Conservation (phyloP, 2,888 invertebrate genomes). For the Andrena fulva region DNA sequence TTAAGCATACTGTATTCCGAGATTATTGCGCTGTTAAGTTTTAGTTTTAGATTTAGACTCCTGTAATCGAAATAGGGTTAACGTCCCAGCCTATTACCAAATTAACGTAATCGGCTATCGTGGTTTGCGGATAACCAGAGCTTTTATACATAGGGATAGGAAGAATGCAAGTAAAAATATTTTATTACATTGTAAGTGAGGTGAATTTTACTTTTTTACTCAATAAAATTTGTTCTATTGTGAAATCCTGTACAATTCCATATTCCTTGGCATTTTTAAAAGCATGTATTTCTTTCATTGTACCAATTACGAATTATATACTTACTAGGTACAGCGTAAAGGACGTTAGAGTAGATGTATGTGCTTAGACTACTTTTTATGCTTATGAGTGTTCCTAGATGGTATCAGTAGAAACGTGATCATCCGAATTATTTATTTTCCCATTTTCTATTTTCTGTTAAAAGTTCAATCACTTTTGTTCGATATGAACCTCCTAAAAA, state of each 20-base stretch:
- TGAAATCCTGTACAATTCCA: conserved; percentile 24
- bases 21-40: conserved; percentile 4
- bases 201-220: conserved; percentile 12
- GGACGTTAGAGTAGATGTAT: conserved; percentile 41
- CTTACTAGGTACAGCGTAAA: conserved; percentile 14
- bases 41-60: not conserved
- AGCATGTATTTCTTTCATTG: conserved; percentile 68
- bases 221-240: conserved; percentile 26
- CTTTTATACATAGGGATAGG: conserved; percentile 39
- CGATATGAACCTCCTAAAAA: conserved; percentile 37
- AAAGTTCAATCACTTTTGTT: conserved; percentile 30
- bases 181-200: conserved; percentile 28
- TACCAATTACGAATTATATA: conserved; percentile 33
- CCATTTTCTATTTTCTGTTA: conserved; percentile 15
- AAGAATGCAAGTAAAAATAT: conserved; percentile 43
- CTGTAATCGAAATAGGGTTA: conserved; percentile 2
- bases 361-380: conserved; percentile 47
- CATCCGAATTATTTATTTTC: conserved; percentile 20
- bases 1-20: not conserved
- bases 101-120: conserved; percentile 27
- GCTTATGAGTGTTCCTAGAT: conserved; percentile 44
- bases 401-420: conserved; percentile 30
- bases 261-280: conserved; percentile 50
- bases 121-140: conserved; percentile 13
- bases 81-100: conserved; percentile 15